Conservation (phyloP, 2,113 vertebrate species). For the Silurus asotus region DNA sequence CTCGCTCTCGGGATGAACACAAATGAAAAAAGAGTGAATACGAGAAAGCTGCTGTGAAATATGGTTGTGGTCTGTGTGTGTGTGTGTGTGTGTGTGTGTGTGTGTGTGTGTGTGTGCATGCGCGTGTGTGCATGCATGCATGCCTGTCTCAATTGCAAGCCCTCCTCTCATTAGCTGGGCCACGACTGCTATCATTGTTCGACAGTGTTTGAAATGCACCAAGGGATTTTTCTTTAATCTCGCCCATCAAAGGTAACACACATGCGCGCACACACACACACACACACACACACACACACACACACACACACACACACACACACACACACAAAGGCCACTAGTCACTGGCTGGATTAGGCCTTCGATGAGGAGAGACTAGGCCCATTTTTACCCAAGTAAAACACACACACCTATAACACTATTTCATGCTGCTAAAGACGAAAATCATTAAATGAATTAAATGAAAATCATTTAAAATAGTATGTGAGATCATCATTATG, state of each 20-base stretch:
- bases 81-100: conserved; percentile 19
- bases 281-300: conserved; percentile 23
- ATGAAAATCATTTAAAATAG: conserved; percentile 70
- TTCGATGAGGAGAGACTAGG: conserved; percentile 47
- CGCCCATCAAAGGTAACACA: conserved; percentile 84
- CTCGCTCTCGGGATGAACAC: conserved; percentile 56
- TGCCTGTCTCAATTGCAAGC: conserved; percentile 18
- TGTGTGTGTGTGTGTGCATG: neutral
- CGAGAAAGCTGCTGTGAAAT: conserved; percentile 19
- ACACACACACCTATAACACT: conserved; percentile 64
- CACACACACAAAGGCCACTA: conserved; percentile 9
- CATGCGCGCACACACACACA: conserved; percentile 25
- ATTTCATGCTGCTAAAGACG: conserved; percentile 66
- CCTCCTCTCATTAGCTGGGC: conserved; percentile 80
- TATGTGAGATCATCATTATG: conserved; percentile 70
- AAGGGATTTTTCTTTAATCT: conserved; percentile 92
- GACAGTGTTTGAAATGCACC: conserved; percentile 85
- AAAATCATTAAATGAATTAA: no score
- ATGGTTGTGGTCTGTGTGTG: conserved; percentile 8
- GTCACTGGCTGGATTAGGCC: conserved; percentile 68
- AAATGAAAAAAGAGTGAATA: conserved; percentile 33
- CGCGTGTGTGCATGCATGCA: neutral
- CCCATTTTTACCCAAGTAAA: conserved; percentile 46
- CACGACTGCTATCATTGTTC: conserved; percentile 88
- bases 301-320: conserved; percentile 31